Base-by-base conservation (phyloP, 1,140 invertebrate species). In the Limonius californicus region DNA sequence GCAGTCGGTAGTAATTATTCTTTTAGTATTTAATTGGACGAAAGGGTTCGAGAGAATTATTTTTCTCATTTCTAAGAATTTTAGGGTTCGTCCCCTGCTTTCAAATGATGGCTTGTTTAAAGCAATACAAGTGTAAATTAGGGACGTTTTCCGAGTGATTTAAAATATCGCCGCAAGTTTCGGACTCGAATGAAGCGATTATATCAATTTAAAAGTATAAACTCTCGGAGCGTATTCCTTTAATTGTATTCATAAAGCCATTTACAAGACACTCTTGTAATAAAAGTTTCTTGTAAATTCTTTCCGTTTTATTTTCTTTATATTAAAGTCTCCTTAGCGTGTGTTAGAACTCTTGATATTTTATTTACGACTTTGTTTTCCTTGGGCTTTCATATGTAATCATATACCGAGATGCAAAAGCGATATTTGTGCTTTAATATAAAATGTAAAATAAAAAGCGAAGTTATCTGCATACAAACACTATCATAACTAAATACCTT, bases 51-150 rank as follows among this genome's bases (percentile, higher is more conserved):
- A 50, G 45, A 50, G 45, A 50, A 50, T 50, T 50, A 50, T 50
- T 50, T 50, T 50, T 50, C 45, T 50, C 45, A 50, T 50, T 50
- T 50, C 16, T 50, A 50, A 50, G 45, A 50, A 50, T 50, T 50
- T 50, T 50, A 50, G 45, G 45, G 45, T 50, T 50, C 45, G 45
- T 50, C 45, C 45, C 45, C 14, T 50, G 15, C 45, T 50, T 50
- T 50, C 45, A 50, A 50, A 50, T 18, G 45, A 50, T 50, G 45
- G 45, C 45, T 50, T 50, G 45, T 50, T 50, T 50, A 50, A 50
- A 50, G 45, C 45, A 50, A 50, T 50, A 50, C 45, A 50, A 50
- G 45, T 50, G 45, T 50, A 50, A 50, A 50, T 50, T 50, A 50
- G 45, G 45, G 45, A 50, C 45, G 45, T 50, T 50, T 50, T 50